phyloP scores from a whole-genome alignment of 2,888 invertebrate species.

The Sisyra nigra region DNA sequence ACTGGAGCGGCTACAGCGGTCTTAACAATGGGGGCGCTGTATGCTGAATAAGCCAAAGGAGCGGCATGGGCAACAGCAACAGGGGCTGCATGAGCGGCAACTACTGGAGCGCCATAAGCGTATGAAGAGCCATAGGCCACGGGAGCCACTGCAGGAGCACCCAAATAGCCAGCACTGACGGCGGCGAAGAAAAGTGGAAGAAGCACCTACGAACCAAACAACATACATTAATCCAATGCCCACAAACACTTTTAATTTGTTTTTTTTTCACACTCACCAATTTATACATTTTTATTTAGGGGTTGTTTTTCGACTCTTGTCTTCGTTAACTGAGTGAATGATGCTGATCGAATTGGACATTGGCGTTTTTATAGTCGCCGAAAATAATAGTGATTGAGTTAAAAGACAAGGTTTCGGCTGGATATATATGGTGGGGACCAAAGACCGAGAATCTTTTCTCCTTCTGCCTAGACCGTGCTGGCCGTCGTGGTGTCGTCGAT shows the following conservation, averaged over 20 bases:
- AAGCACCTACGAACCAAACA: conserved; percentile 8
- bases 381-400: no score
- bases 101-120: conserved; percentile 8
- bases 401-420: no score
- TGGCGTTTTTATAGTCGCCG: not conserved
- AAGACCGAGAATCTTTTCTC: no score
- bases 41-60: conserved; percentile 6
- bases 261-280: conserved; percentile 7
- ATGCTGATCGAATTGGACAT: not conserved
- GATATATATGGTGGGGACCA: no score
- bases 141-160: conserved; percentile 13
- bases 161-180: conserved; percentile 15
- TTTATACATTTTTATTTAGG: conserved; percentile 9
- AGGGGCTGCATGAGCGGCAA: conserved; percentile 8
- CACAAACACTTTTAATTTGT: not conserved
- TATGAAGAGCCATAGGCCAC: conserved; percentile 15
- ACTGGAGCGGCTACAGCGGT: conserved; percentile 16
- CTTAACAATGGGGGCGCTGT: conserved; percentile 1
- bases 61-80: conserved; percentile 9
- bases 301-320: not conserved
- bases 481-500: no score
- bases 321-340: not conserved
- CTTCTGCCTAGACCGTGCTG: no score
- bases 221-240: not conserved
- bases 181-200: conserved; percentile 16